Evolutionary conservation across 2,888 invertebrate species (phyloP).

Genomic region (Ariolimax columbianus): DNA sequence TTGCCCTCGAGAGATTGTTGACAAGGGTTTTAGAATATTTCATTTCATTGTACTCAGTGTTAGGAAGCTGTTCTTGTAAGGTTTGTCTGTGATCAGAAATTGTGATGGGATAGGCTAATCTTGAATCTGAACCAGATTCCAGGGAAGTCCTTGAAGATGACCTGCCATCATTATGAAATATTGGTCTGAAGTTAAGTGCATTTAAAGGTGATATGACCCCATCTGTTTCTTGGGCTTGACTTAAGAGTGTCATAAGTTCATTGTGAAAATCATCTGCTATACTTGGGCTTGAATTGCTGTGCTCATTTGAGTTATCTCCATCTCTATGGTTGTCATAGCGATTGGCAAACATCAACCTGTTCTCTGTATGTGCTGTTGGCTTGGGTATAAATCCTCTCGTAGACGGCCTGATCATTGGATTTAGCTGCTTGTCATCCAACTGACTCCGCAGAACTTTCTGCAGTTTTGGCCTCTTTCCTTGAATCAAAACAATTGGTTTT

Average conservation of each 20-base stretch:
- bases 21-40: not conserved
- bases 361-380: not conserved
- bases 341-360: too few species aligned
- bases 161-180: not conserved
- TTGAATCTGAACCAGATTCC: constrained; percentile 15
- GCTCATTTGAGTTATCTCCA: not conserved
- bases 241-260: not conserved
- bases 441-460: constrained; percentile 11
- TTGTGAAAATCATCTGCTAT: constrained; percentile 8
- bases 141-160: constrained; percentile 17
- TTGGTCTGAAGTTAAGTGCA: not conserved
- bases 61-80: not conserved
- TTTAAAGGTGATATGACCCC: constrained; percentile 16
- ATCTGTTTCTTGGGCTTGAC: not conserved
- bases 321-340: not conserved
- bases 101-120: not conserved
- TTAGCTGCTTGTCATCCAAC: constrained; percentile 45
- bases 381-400: constrained; percentile 35
- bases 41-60: not conserved
- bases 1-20: not conserved
- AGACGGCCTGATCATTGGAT: constrained; percentile 48
- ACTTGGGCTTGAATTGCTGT: constrained; percentile 7
- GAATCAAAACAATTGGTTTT: constrained; percentile 35
- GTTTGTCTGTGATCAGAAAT: not conserved
- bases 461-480: constrained; percentile 46